Percentiles rank a stretch among this genome's conserved stretches.
Conservation (phyloP, 1,140 invertebrate genomes). For the Pseudomyrmex gracilis region DNA sequence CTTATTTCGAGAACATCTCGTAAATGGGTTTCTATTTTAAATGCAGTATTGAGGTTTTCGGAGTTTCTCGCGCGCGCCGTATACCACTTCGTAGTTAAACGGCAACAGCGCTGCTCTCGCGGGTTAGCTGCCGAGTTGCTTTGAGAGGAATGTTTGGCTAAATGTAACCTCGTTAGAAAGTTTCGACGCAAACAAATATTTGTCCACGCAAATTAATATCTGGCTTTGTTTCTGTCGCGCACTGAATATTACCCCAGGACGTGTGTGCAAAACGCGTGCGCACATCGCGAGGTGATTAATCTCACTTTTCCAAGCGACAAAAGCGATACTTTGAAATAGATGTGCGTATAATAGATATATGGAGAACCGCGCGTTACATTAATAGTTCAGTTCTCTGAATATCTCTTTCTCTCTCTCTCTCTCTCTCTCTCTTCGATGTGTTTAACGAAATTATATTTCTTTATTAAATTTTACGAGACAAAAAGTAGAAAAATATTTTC, state of each 20-base stretch:
- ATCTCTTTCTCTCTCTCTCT: neutral
- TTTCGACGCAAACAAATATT: slow-evolving; percentile 50
- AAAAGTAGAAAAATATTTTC: no score
- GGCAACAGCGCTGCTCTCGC: slow-evolving; percentile 18
- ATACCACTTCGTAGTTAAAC: slow-evolving; percentile 34
- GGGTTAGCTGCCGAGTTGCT: slow-evolving; percentile 5
- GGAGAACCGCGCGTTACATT: neutral
- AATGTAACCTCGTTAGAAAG: slow-evolving; percentile 56
- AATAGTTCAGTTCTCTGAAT: neutral
- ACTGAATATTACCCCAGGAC: neutral
- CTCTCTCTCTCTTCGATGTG: neutral
- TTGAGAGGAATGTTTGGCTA: slow-evolving; percentile 46
- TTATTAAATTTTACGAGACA: neutral
- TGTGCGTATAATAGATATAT: neutral
- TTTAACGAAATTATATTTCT: neutral
- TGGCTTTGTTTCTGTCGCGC: slow-evolving; percentile 44
- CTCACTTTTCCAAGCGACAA: slow-evolving; percentile 16
- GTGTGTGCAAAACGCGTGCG: neutral
- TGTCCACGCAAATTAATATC: slow-evolving; percentile 51
- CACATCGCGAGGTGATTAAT: slow-evolving; percentile 29
- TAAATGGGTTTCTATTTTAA: slow-evolving; percentile 31
- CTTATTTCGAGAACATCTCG: neutral
- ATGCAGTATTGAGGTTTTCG: slow-evolving; percentile 14
- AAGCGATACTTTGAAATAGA: neutral
- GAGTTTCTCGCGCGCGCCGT: slow-evolving; percentile 20